Percentiles rank a stretch among this genome's conserved stretches.
phyloP scores from a whole-genome alignment of 2,888 invertebrate species.

The Scaptomyza parva region DNA sequence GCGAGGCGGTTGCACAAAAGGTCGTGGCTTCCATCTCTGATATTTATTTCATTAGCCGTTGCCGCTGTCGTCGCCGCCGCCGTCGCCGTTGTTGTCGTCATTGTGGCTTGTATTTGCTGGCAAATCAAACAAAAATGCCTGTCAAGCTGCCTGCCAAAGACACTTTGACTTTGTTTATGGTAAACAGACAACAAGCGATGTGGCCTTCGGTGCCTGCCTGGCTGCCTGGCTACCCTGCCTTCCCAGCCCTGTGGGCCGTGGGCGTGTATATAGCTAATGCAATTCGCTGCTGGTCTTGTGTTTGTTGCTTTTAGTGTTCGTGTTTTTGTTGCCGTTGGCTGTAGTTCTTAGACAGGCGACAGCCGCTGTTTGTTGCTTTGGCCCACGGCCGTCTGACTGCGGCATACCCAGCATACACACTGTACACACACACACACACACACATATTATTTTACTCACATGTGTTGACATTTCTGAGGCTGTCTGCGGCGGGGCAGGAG shows the following conservation, averaged over 20 bases:
- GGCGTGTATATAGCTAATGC: slow-evolving; percentile 62
- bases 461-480: slow-evolving; percentile 28
- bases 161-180: slow-evolving; percentile 78
- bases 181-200: slow-evolving; percentile 70
- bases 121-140: slow-evolving; percentile 71
- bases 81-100: slow-evolving; percentile 1
- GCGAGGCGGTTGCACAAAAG: background rate
- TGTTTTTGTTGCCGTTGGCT: slow-evolving; percentile 49
- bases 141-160: slow-evolving; percentile 66
- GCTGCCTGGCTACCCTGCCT: too few species aligned
- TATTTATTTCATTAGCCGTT: slow-evolving; percentile 67
- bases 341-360: slow-evolving; percentile 66
- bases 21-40: slow-evolving; percentile 29
- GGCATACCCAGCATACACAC: slow-evolving; percentile 30
- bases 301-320: slow-evolving; percentile 17
- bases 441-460: slow-evolving; percentile 2
- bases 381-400: slow-evolving; percentile 49
- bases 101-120: slow-evolving; percentile 45
- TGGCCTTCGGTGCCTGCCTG: slow-evolving; percentile 59
- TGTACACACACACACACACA: slow-evolving; percentile 20
- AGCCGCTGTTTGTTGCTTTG: slow-evolving; percentile 44
- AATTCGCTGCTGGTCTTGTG: slow-evolving; percentile 62
- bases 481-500: slow-evolving; percentile 41
- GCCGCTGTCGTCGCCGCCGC: slow-evolving; percentile 1
- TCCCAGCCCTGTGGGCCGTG: slow-evolving; percentile 25